Evolutionary conservation across 2,797 vertebrate species (phyloP).

Genomic region (Pithecia hirsuta): DNA sequence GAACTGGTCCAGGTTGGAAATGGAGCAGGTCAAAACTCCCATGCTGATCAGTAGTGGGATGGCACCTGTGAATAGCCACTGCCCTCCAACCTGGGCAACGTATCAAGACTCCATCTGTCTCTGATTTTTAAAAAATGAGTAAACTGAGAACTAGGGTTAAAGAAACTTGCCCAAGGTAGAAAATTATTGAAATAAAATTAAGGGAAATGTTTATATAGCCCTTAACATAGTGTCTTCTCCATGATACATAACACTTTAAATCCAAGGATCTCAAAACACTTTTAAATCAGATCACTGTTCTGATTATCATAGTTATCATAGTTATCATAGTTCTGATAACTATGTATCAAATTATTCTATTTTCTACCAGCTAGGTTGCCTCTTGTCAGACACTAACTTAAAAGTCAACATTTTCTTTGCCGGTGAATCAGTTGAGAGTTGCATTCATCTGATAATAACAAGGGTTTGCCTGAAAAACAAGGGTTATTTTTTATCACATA

Average conservation of each 20-base stretch:
- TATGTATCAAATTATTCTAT: background rate
- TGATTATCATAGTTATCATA: too few relatives aligned
- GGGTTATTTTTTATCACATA: background rate
- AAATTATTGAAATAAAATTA: slow-evolving; percentile 7
- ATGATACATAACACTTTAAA: background rate
- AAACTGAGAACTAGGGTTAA: background rate
- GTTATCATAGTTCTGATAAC: background rate
- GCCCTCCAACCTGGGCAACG: background rate
- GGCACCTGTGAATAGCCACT: background rate
- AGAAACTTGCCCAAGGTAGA: slow-evolving; percentile 21
- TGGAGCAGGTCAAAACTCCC: background rate
- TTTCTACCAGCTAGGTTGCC: background rate
- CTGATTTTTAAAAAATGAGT: background rate
- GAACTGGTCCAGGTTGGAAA: background rate
- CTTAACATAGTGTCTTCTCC: background rate
- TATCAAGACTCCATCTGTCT: background rate
- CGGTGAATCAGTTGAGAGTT: slow-evolving; percentile 16
- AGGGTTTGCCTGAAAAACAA: background rate
- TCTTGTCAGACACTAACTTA: slow-evolving; percentile 23
- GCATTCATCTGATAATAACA: background rate
- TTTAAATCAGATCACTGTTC: background rate
- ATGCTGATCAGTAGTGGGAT: background rate
- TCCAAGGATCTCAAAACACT: background rate
- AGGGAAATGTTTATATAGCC: background rate
- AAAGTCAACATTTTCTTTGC: slow-evolving; percentile 45